Percentiles rank a stretch among this genome's conserved stretches.
Evolutionary conservation across 2,113 vertebrate species (phyloP).

Genomic region (Lathamus discolor): DNA sequence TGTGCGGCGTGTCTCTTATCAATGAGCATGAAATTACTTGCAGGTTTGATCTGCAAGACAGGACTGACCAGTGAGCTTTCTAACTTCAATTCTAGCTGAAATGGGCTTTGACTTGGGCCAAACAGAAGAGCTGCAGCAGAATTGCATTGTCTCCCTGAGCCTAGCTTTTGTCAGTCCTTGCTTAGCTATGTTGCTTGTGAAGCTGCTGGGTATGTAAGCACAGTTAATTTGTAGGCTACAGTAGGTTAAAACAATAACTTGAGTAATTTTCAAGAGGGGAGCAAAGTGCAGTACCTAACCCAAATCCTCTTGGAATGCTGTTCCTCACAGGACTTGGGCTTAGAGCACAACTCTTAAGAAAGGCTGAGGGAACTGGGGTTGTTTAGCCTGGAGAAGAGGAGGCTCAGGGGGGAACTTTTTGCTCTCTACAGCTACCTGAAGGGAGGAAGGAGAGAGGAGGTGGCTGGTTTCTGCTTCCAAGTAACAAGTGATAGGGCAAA

Average conservation of each 20-base stretch:
- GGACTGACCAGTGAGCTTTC: not conserved
- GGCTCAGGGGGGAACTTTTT: not conserved
- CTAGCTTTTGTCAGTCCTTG: not conserved
- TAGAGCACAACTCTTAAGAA: not conserved
- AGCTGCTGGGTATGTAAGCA: fast-evolving
- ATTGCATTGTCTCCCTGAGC: not conserved
- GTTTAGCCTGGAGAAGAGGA: not conserved
- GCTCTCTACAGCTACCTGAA: not conserved
- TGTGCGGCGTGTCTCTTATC: not conserved
- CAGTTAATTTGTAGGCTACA: not conserved
- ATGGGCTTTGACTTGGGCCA: not conserved
- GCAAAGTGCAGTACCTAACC: not conserved
- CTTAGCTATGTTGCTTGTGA: not conserved
- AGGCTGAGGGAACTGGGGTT: not conserved
- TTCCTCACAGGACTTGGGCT: not conserved
- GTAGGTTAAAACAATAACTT: not conserved
- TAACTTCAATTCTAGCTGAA: not conserved
- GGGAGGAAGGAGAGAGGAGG: not conserved
- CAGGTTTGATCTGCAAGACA: not conserved
- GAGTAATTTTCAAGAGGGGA: not conserved
- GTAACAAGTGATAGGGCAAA: not conserved
- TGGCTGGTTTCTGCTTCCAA: not conserved
- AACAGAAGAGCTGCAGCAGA: not conserved
- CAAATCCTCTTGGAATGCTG: not conserved
- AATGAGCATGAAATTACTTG: not conserved